Conservation (phyloP, 2,113 vertebrate species). For the Poecilia latipinna region DNA sequence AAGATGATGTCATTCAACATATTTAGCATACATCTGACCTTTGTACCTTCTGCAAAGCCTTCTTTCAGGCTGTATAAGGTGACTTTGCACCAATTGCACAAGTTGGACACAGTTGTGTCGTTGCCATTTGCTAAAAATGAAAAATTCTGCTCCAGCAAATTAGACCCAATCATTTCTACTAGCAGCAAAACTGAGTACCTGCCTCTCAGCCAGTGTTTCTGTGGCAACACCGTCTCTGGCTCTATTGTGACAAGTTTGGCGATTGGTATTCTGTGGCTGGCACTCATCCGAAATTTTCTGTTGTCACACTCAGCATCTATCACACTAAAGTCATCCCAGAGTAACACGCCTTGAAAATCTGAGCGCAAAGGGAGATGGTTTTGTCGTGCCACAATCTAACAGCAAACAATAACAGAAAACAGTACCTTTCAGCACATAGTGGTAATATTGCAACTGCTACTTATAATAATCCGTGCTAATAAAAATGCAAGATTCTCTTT, state of each 20-base stretch:
- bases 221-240: conserved; percentile 46
- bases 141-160: conserved; percentile 26
- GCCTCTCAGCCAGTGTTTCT: conserved; percentile 41
- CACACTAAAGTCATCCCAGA: conserved; percentile 2
- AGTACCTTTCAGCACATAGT: conserved; percentile 43
- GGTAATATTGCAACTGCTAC: neutral
- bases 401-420: neutral
- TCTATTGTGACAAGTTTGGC: conserved; percentile 16
- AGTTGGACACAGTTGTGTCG: neutral
- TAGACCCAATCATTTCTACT: conserved; percentile 27
- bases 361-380: rapidly evolving
- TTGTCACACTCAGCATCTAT: conserved; percentile 21
- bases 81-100: neutral
- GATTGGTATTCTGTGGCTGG: conserved; percentile 43
- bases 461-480: conserved; percentile 34
- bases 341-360: conserved; percentile 17
- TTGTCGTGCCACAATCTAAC: conserved; percentile 46
- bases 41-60: too few relatives aligned
- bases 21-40: too few relatives aligned
- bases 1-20: too few relatives aligned
- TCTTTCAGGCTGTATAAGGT: neutral
- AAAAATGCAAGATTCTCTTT: conserved; percentile 28
- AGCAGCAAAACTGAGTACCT: conserved; percentile 23
- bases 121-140: neutral
- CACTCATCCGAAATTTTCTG: conserved; percentile 13